Evolutionary conservation across 2,797 vertebrate species (phyloP).

Genomic region (Glyptemys insculpta): DNA sequence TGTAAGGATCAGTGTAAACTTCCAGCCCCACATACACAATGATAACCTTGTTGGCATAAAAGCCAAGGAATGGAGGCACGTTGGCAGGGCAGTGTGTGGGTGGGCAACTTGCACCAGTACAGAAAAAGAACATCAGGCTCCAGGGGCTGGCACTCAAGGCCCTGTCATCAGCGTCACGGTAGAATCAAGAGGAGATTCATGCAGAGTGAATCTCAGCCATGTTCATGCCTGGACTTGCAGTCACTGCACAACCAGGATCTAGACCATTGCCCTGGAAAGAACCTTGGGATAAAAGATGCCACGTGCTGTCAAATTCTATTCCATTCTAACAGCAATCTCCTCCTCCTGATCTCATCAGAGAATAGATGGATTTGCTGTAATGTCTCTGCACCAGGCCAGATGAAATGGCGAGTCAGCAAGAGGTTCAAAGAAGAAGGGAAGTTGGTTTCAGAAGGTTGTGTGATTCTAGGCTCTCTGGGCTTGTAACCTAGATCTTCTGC

Average conservation of each 20-base stretch:
- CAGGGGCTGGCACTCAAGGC: background rate
- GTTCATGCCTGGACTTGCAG: background rate
- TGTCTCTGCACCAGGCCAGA: background rate
- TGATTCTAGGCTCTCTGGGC: background rate
- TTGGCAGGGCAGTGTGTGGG: background rate
- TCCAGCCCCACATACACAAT: background rate
- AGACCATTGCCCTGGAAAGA: background rate
- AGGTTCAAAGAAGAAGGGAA: background rate
- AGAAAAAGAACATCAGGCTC: background rate
- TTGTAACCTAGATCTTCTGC: background rate
- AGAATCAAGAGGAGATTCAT: background rate
- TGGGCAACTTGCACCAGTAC: background rate
- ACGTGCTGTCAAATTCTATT: background rate
- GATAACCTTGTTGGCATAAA: background rate
- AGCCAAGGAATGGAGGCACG: background rate
- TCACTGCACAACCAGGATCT: background rate
- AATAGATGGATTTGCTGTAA: background rate
- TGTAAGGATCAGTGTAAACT: background rate
- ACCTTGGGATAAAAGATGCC: background rate
- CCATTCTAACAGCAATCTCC: background rate
- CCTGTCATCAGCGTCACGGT: background rate
- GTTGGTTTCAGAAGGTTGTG: background rate
- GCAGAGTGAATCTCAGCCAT: background rate
- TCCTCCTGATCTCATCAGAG: background rate
- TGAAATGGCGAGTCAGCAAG: background rate